phyloP scores from a whole-genome alignment of 2,113 vertebrate species.

The Orcinus orca region DNA sequence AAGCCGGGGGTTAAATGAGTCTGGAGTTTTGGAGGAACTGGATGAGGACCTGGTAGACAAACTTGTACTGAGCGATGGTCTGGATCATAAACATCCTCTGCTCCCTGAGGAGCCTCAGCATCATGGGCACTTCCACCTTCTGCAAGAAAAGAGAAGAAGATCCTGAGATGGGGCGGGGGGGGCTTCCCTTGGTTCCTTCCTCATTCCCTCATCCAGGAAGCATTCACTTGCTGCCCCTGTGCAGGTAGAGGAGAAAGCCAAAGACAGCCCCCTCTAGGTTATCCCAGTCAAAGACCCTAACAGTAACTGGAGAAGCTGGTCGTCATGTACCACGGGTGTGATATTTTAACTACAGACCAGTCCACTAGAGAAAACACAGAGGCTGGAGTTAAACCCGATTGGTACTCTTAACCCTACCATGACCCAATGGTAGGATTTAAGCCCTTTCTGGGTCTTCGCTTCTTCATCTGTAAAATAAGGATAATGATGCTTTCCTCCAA shows the following conservation, averaged over 20 bases:
- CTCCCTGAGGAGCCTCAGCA: conserved; percentile 92
- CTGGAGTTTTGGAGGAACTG: conserved; percentile 95
- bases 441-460: background rate
- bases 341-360: background rate
- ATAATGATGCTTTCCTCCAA: background rate
- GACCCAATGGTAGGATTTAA: background rate
- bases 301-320: background rate
- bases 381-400: background rate
- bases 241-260: background rate
- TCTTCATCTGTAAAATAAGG: background rate
- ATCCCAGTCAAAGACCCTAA: background rate
- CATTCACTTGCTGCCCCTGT: fast-evolving
- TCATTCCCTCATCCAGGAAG: background rate
- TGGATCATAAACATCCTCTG: conserved; percentile 97
- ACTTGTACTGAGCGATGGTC: conserved; percentile 96
- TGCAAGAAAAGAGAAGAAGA: conserved; percentile 73
- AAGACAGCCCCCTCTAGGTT: background rate
- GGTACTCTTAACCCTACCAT: background rate
- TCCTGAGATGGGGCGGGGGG: background rate
- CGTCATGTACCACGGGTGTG: fast-evolving
- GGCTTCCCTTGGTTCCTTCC: fast-evolving
- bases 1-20: conserved; percentile 86
- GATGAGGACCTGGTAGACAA: conserved; percentile 96
- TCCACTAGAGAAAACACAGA: background rate
- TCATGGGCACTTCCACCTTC: conserved; percentile 93